Evolutionary conservation across 2,888 invertebrate genomes (phyloP), one percentile per base, ranked within the genome.

Genomic region (Folsomia candida): DNA sequence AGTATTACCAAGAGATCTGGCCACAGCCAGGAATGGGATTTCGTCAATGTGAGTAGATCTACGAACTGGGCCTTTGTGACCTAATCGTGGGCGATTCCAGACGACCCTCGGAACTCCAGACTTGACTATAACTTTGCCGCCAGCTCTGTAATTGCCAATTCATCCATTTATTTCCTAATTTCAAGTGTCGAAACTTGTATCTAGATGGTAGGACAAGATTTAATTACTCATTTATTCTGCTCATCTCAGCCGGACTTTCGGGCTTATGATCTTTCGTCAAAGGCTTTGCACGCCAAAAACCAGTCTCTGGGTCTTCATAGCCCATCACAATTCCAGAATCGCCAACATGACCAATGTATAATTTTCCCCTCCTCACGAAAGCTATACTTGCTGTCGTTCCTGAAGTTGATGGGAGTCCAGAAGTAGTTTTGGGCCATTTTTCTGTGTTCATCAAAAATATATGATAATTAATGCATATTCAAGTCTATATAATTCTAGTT

Each of bases 281-380:
- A 9, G 91, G 89, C 81, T 89, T 89, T 0, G 93, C 91, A 73
- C 88, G 87, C 94, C 94, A 95, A 66, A 67, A 79, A 2, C 58
- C 61, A 9, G 73, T 70, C 14, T 61, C 54, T 20, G 79, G 79
- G 79, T 89, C 89, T 82, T 91, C 90, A 83, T 89, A 90, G 24
- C 94, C 95, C 64, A 96, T 85, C 14, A 95, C 91, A 81, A 99
- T 94, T 27, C 92, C 94, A 0, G 97, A 97, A 85, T 98, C 98
- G n/a, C 98, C 98, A 1, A 98, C 97, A 86, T 98, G 98, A 1
- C 97, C 98, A 72, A 95, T 91, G 82, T 97, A 98, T 79, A 98
- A 90, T 87, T 97, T 97, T 51, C 94, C 92, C 78, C 91, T 88
- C 71, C 94, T 88, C 80, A 99, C 94, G 82, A 98, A 96, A 2